These are phyloP conservation scores for Drosophila anceps DNA, from an alignment of 2,888 invertebrate genomes.

Conservation along the genomic window DNA sequence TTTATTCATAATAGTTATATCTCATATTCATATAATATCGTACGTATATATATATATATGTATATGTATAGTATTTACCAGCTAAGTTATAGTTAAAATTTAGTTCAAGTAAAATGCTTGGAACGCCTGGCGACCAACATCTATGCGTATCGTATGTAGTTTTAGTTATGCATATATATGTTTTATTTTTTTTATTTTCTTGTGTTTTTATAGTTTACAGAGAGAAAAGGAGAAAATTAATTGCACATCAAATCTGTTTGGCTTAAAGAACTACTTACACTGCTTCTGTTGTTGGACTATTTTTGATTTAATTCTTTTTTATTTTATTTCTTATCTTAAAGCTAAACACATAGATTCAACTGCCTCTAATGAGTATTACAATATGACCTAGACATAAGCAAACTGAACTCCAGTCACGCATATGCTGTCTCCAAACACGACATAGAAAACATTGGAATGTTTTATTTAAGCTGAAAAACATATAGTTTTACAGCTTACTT, in stretches of 20 bases:
- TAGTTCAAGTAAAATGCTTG: constrained; percentile 60
- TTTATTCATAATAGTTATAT: constrained; percentile 50
- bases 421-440: background rate
- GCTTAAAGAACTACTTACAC: constrained; percentile 42
- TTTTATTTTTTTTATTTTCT: constrained; percentile 6
- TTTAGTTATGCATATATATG: constrained; percentile 21
- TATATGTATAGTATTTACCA: constrained; percentile 49
- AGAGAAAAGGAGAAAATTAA: constrained; percentile 29
- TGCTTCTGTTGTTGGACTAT: constrained; percentile 51
- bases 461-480: too few relatives aligned
- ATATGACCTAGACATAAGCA: background rate
- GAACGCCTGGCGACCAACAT: constrained; percentile 67
- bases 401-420: background rate
- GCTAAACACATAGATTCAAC: constrained; percentile 27
- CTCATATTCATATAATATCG: constrained; percentile 54
- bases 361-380: background rate
- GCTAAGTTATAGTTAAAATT: constrained; percentile 69
- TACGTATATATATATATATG: constrained; percentile 41
- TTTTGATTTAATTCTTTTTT: constrained; percentile 38
- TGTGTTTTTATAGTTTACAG: constrained; percentile 61
- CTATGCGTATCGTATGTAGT: constrained; percentile 34
- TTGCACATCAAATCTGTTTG: constrained; percentile 49
- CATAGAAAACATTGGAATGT: background rate
- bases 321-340: constrained; percentile 3
- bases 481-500: too few relatives aligned